phyloP scores from a whole-genome alignment of 2,888 invertebrate species.

The Drosophila greeni region DNA sequence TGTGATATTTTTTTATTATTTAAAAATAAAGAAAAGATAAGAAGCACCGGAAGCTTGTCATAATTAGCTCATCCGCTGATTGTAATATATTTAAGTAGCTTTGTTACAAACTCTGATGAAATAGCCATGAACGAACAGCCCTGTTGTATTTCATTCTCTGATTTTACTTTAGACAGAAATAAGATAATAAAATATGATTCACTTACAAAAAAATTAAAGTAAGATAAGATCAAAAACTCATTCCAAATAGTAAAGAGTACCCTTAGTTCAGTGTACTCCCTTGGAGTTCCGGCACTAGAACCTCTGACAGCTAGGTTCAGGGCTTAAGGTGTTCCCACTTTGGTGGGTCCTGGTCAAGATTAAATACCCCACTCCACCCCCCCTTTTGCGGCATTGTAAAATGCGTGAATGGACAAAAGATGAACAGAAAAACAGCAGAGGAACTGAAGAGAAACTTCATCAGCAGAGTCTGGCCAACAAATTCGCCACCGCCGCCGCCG shows the following conservation, averaged over 20 bases:
- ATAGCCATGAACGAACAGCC: neutral
- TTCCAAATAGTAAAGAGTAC: neutral
- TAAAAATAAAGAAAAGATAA: neutral
- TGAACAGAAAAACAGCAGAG: constrained; percentile 36
- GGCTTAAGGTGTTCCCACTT: constrained; percentile 19
- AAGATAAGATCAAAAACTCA: too few relatives aligned
- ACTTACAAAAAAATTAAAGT: neutral
- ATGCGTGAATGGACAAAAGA: constrained; percentile 35
- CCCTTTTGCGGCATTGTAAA: constrained; percentile 17
- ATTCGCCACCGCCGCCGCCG: constrained; percentile 55
- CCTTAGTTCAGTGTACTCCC: constrained; percentile 8
- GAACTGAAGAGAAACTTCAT: constrained; percentile 32
- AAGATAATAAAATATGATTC: neutral
- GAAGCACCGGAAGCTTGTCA: neutral
- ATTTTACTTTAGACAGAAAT: neutral
- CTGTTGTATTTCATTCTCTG: neutral
- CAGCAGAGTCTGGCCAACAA: constrained; percentile 42
- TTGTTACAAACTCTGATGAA: constrained; percentile 7
- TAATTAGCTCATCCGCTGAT: neutral
- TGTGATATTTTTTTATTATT: neutral
- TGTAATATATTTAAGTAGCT: neutral
- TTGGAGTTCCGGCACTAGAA: neutral
- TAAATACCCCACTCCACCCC: constrained; percentile 12
- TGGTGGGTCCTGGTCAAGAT: constrained; percentile 43
- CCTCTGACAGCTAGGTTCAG: constrained; percentile 9